Evolutionary conservation across 2,797 vertebrate species (phyloP).

Genomic region (Rhinogobio ventralis): DNA sequence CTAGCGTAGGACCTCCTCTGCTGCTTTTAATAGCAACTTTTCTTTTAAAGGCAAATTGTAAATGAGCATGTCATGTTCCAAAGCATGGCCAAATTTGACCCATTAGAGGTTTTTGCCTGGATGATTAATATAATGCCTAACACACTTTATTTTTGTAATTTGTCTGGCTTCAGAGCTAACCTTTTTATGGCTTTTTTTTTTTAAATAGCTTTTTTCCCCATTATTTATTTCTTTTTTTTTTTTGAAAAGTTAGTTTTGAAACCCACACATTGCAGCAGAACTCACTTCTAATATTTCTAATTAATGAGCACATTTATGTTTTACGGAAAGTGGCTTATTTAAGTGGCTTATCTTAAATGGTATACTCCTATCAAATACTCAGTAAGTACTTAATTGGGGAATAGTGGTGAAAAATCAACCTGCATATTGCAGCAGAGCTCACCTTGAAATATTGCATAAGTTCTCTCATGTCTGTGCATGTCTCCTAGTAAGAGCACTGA

Average conservation of each 20-base stretch:
- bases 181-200: neutral
- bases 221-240: neutral
- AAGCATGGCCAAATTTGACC: slow-evolving; percentile 1
- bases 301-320: neutral
- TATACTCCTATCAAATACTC: neutral
- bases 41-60: neutral
- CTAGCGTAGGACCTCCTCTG: slow-evolving; percentile 63
- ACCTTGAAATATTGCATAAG: neutral
- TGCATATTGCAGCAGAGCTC: neutral
- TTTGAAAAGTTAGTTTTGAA: neutral
- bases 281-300: neutral
- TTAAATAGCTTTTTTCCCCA: neutral
- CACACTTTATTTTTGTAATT: neutral
- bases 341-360: neutral
- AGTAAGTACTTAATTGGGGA: neutral
- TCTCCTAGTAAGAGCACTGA: neutral
- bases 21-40: neutral
- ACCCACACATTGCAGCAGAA: neutral
- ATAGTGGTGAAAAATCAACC: neutral
- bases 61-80: slow-evolving; percentile 27
- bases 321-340: neutral
- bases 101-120: neutral
- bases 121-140: neutral
- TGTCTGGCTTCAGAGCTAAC: neutral
- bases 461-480: neutral